A percentile compares a stretch with the other conserved stretches of the same genome.
Conservation (phyloP, 2,797 vertebrate species). For the Siniperca scherzeri region DNA sequence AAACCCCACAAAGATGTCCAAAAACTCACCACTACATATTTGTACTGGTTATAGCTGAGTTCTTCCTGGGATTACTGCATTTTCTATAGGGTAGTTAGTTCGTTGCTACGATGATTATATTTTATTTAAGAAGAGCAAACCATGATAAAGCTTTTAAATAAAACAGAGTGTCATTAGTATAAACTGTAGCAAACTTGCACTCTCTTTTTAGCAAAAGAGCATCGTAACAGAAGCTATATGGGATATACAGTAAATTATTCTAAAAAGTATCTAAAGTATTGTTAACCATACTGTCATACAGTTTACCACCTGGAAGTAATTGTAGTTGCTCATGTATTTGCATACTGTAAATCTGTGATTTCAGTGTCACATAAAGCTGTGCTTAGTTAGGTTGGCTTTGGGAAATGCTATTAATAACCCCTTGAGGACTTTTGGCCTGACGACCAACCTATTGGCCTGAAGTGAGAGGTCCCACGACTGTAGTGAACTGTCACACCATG, state of each 20-base stretch:
- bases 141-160: background rate
- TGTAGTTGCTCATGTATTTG: slow-evolving; percentile 10
- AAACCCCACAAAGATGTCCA: background rate
- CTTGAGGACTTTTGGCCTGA: slow-evolving; percentile 37
- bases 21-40: background rate
- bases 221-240: background rate
- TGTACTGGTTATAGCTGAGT: background rate
- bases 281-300: background rate
- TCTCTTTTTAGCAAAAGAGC: background rate
- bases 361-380: slow-evolving; percentile 33
- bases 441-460: slow-evolving; percentile 29
- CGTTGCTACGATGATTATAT: background rate
- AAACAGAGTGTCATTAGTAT: background rate
- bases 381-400: slow-evolving; percentile 29
- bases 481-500: slow-evolving; percentile 25
- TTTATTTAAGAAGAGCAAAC: background rate
- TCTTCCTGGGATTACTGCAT: slow-evolving; percentile 1
- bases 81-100: background rate
- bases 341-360: slow-evolving; percentile 27
- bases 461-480: slow-evolving; percentile 45
- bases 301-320: slow-evolving; percentile 3
- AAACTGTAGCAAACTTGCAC: background rate
- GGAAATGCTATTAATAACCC: slow-evolving; percentile 61
- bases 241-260: background rate
- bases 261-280: background rate